Evolutionary conservation across 2,797 vertebrate genomes (phyloP), one percentile per base, ranked within the genome.

Genomic region (Salmo trutta): DNA sequence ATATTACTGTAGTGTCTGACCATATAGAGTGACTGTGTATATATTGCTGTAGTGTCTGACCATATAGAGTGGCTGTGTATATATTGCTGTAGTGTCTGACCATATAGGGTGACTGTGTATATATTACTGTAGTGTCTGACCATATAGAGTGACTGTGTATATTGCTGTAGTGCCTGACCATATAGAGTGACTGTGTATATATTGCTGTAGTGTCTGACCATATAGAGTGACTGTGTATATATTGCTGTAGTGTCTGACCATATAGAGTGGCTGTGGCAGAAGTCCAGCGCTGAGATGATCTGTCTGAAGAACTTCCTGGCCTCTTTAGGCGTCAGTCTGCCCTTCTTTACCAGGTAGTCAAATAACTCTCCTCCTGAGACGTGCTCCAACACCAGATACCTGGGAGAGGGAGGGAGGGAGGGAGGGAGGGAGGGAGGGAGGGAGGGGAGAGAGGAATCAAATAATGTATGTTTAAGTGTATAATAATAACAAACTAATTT

Each of bases 261-360:
- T 47, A 47, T 47, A 12, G 97, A 97, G 86, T 97, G 96, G 85
- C 92, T 97, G 77, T 98, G 96, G 90, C 96, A 97, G 92, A 97
- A 97, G 84, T 98, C 96, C 75, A 97, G 92, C 5, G 96, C 97
- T 0, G 96, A 97, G 87, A 97, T 97, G 65, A 98, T 98, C 90
- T 98, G 97, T 86, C 96, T 95, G 93, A 98, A 98, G 92, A 97
- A 97, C 85, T 97, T 97, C 69, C 96, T 90, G 69, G 96, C 96
- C 86, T 97, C 97, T 91, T 97, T 97, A 75, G 96, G 96, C 15
- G 96, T 97, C 81, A 98, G 86, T 27, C 97, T 88, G 71, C 96
- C 96, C 86, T 97, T 97, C 85, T 97, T 97, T 77, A 97, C 96
- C 89, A 98, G 89, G 90, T 98, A 97, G 91, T 97, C 96, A 3